Evolutionary conservation across 2,797 vertebrate genomes (phyloP).

Genomic region (Calcarius lapponicus): DNA sequence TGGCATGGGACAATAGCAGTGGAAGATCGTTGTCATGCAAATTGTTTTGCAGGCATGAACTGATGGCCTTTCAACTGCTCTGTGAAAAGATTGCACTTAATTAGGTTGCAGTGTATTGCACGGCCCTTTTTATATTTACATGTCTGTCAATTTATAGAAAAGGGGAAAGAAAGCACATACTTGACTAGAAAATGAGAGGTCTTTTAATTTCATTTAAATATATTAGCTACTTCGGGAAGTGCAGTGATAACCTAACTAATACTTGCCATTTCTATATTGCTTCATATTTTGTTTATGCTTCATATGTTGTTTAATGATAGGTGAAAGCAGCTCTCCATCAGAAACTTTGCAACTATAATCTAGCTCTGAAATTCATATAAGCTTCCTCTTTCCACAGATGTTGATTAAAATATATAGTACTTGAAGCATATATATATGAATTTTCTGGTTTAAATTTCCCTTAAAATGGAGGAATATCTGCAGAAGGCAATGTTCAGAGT

Average conservation of each 20-base stretch:
- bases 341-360: not conserved
- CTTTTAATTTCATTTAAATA: not conserved
- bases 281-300: not conserved
- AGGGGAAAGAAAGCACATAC: not conserved
- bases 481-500: not conserved
- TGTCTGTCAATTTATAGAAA: not conserved
- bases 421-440: not conserved
- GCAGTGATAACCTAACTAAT: not conserved
- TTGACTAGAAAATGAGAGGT: not conserved
- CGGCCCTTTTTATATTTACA: not conserved
- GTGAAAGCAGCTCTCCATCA: not conserved
- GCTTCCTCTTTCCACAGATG: not conserved
- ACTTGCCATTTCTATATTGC: not conserved
- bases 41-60: not conserved
- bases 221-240: not conserved
- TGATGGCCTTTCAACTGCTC: not conserved
- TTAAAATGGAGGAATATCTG: not conserved
- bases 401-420: not conserved
- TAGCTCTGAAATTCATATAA: not conserved
- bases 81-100: not conserved
- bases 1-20: not conserved
- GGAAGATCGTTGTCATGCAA: slow-evolving; percentile 19
- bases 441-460: not conserved
- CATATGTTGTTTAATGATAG: not conserved
- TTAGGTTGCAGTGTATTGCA: slow-evolving; percentile 32